Conservation (phyloP, 2,113 vertebrate species). For the Parus major region DNA sequence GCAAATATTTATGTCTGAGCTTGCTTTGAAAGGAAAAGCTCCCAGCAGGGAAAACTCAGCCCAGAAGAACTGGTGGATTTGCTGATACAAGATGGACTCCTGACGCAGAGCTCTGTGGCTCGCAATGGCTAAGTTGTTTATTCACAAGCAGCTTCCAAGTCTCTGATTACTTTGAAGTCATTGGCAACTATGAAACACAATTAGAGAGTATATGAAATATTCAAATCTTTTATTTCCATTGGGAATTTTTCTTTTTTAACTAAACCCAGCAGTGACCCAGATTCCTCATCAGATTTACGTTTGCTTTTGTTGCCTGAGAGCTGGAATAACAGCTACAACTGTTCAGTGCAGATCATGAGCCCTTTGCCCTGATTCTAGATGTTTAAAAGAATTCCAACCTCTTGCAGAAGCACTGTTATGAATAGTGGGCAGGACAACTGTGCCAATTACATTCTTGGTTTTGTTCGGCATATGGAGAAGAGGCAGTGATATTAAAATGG, state of each 20-base stretch:
- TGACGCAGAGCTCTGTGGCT: neutral
- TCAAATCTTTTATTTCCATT: neutral
- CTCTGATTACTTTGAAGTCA: neutral
- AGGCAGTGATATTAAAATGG: neutral
- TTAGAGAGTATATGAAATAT: conserved; percentile 1
- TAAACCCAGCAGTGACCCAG: conserved; percentile 26
- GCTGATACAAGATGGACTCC: neutral
- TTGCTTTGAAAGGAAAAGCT: neutral
- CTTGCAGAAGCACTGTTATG: neutral
- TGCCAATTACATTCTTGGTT: neutral
- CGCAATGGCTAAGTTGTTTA: neutral
- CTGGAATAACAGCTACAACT: neutral
- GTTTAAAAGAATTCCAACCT: neutral
- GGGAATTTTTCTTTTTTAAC: neutral
- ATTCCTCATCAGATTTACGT: conserved; percentile 29
- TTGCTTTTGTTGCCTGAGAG: neutral
- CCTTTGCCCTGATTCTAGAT: neutral
- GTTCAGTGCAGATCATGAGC: neutral
- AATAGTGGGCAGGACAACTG: neutral
- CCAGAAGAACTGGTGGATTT: neutral
- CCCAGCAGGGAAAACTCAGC: neutral
- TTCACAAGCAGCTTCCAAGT: neutral
- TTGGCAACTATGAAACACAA: neutral
- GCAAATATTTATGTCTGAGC: neutral
- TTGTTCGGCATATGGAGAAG: neutral